phyloP scores from a whole-genome alignment of 2,888 invertebrate genomes.

The Atrina japonica region DNA sequence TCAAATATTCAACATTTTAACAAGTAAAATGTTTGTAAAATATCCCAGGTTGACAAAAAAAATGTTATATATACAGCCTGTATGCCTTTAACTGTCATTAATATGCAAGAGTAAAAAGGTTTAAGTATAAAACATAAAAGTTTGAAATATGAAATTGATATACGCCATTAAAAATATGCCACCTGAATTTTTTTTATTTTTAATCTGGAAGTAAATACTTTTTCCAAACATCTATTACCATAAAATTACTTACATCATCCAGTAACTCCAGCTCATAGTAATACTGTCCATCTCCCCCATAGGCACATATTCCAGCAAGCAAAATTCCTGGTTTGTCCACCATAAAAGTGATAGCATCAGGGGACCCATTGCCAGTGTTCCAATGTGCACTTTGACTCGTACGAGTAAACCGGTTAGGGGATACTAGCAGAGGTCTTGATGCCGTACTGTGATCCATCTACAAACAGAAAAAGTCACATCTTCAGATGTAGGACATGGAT shows the following conservation, averaged over 20 bases:
- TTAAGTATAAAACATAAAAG: no score
- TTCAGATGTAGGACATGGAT: not conserved
- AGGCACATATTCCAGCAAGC: conserved; percentile 93
- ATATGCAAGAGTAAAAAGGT: no score
- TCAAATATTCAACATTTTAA: not conserved
- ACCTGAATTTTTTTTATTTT: no score
- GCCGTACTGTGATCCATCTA: conserved; percentile 87
- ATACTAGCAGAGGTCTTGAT: conserved; percentile 90
- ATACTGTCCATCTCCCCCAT: conserved; percentile 90
- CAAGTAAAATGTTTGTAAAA: not conserved
- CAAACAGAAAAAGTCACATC: conserved; percentile 8
- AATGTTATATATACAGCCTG: no score
- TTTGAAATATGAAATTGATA: no score
- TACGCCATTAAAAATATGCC: no score
- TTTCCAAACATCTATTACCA: no score
- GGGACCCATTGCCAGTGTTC: conserved; percentile 98
- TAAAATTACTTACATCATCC: conserved; percentile 81
- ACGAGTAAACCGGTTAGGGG: conserved; percentile 94
- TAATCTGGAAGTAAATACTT: no score
- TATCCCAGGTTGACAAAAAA: no score
- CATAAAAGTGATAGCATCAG: conserved; percentile 96
- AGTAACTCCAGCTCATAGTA: conserved; percentile 95
- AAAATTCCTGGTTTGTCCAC: conserved; percentile 95
- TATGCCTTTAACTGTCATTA: no score
- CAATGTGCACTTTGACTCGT: conserved; percentile 94